A percentile compares a stretch with the other conserved stretches of the same genome.
These are phyloP conservation scores for Vespertilio murinus DNA, from an alignment of 2,797 vertebrate species.

Conservation along the genomic window DNA sequence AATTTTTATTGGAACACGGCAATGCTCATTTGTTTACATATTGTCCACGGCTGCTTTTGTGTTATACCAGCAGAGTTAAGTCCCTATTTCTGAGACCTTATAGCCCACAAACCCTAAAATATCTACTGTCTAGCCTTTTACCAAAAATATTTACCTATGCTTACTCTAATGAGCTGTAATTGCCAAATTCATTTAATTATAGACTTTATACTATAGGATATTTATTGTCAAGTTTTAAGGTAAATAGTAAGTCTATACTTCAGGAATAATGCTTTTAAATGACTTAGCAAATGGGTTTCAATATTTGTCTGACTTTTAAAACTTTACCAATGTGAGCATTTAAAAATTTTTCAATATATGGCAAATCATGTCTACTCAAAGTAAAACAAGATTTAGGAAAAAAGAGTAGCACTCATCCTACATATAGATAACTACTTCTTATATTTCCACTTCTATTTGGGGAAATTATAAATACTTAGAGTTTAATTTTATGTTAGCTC, in stretches of 20 bases:
- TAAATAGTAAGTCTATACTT: slow-evolving; percentile 19
- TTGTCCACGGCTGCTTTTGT: not conserved
- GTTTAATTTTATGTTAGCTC: slow-evolving; percentile 7
- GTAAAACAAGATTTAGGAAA: slow-evolving; percentile 48
- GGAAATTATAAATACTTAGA: slow-evolving; percentile 43
- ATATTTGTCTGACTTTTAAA: slow-evolving; percentile 54
- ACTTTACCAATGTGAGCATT: slow-evolving; percentile 41
- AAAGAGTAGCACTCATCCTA: slow-evolving; percentile 11
- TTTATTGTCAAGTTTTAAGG: slow-evolving; percentile 26
- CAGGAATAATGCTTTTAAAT: slow-evolving; percentile 51
- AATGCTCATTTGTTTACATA: not conserved
- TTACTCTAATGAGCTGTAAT: not conserved
- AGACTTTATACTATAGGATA: not conserved
- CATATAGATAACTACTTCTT: not conserved
- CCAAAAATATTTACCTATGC: not conserved
- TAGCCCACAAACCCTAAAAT: slow-evolving; percentile 22
- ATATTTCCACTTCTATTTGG: slow-evolving; percentile 13
- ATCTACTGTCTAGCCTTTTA: slow-evolving; percentile 7
- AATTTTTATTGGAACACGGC: not conserved
- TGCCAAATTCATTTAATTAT: slow-evolving; percentile 26
- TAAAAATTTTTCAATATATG: not conserved
- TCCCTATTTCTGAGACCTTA: not conserved
- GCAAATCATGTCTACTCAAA: slow-evolving; percentile 44
- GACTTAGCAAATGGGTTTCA: slow-evolving; percentile 40
- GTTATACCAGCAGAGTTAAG: not conserved